phyloP scores from a whole-genome alignment of 2,888 invertebrate genomes.

The Steinernema scapterisci region DNA sequence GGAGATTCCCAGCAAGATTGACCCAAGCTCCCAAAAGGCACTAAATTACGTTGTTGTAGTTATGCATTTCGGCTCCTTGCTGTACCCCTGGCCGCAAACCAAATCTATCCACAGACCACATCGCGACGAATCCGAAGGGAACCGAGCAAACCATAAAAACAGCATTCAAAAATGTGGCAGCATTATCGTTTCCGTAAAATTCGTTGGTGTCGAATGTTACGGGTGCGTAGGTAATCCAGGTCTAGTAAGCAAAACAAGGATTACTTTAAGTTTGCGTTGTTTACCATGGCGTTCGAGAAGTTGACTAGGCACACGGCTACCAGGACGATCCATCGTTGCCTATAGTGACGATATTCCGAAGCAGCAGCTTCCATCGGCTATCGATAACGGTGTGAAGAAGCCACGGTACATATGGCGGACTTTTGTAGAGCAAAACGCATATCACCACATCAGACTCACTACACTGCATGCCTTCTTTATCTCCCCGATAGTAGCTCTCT shows the following conservation, averaged over 20 bases:
- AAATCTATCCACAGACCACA: slow-evolving; percentile 70
- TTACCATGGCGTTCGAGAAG: slow-evolving; percentile 64
- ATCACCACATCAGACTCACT: no score
- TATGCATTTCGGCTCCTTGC: slow-evolving; percentile 26
- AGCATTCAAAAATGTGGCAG: slow-evolving; percentile 69
- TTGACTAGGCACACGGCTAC: slow-evolving; percentile 56
- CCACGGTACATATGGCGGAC: no score
- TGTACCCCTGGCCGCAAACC: slow-evolving; percentile 70
- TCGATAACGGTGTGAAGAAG: neutral
- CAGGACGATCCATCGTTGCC: slow-evolving; percentile 59
- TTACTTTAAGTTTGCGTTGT: slow-evolving; percentile 25
- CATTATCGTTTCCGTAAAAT: slow-evolving; percentile 68
- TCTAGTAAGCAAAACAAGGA: slow-evolving; percentile 63
- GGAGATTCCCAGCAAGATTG: slow-evolving; percentile 68
- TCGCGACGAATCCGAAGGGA: slow-evolving; percentile 70
- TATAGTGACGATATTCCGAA: slow-evolving; percentile 36
- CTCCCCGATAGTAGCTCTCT: no score
- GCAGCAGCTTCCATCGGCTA: neutral
- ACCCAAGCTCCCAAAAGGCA: slow-evolving; percentile 69
- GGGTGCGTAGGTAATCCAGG: slow-evolving; percentile 71
- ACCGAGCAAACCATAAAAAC: slow-evolving; percentile 70
- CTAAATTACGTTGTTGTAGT: slow-evolving; percentile 58
- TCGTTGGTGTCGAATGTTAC: slow-evolving; percentile 69
- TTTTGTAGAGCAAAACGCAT: no score
- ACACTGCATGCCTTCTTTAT: no score